Evolutionary conservation across 2,888 invertebrate genomes (phyloP), one percentile per base, ranked within the genome.

Genomic region (Polymixis lichenea): DNA sequence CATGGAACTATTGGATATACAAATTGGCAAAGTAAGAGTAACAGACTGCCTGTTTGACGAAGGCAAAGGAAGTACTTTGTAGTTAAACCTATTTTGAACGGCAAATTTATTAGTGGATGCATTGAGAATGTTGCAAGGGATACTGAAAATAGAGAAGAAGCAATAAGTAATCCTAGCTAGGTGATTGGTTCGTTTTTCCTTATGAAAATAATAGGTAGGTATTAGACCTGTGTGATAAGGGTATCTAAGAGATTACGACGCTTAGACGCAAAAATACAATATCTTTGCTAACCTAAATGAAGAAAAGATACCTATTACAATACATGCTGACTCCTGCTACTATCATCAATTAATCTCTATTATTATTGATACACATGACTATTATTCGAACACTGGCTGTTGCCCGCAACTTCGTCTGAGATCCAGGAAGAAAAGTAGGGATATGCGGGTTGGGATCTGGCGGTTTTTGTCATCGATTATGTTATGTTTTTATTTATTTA

Each of bases 231-330:
- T 22, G 13, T 38, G 49, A 22, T 28, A 66, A 66, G 25, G 46
- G 25, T 38, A n/a, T n/a, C n/a, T n/a, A 56, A 58, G 17, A 46
- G 67, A 67, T 53, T 19, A 58, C 22, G 19, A 53, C 17, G 38
- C 9, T 69, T 22, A 83, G 38, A 69, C 17, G 53, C 53, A 83
- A 19, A 58, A 43, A 61, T 66, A 43, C 38, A 53, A 64, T 69
- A 69, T 65, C 53, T 43, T 43, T 49, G 43, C 38, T 43, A 56
- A 28, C 25, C 13, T 32, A 38, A 49, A 77, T 49, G 53, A 55
- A 49, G 49, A 38, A 82, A 62, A 15, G 38, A 49, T 69, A 19
- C 17, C 28, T 15, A 17, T 9, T 51, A 61, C 22, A 55, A 83
- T 60, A 69, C 55, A 43, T 22, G 58, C 64, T 43, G 64, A 55